Percentiles rank a stretch among this genome's conserved stretches.
Conservation (phyloP, 2,888 invertebrate species). For the Acronicta psi region DNA sequence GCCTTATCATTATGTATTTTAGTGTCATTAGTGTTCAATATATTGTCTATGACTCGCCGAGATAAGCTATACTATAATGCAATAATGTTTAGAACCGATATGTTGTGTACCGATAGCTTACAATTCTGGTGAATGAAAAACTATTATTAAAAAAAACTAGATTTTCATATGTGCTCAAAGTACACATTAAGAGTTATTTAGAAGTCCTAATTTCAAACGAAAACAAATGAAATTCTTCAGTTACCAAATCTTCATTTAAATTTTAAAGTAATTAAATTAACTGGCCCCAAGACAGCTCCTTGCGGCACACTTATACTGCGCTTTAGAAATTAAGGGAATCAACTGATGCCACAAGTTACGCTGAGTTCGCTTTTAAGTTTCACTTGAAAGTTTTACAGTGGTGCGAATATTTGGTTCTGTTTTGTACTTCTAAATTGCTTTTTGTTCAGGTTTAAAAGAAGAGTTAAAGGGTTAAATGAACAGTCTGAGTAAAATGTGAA, state of each 20-base stretch:
- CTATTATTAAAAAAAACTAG: no score
- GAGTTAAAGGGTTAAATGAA: constrained; percentile 1
- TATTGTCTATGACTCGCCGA: no score
- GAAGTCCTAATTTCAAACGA: background rate
- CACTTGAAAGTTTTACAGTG: constrained; percentile 7
- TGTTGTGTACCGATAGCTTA: no score
- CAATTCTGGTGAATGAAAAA: no score
- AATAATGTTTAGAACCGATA: no score
- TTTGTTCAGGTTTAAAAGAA: constrained; percentile 1
- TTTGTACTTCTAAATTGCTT: constrained; percentile 2
- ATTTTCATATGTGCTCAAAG: no score
- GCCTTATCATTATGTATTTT: background rate
- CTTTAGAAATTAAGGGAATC: constrained; percentile 29
- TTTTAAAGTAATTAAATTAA: constrained; percentile 12
- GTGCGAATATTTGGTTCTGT: background rate
- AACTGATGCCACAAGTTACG: constrained; percentile 12
- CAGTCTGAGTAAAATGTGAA: background rate
- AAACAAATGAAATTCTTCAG: background rate
- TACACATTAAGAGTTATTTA: no score
- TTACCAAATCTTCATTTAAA: constrained; percentile 8
- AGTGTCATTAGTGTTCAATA: no score
- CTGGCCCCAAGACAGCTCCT: constrained; percentile 16
- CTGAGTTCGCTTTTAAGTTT: constrained; percentile 15
- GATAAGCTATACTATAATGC: no score
- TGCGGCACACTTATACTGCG: constrained; percentile 4